These are phyloP conservation scores for Cotesia chilonis DNA, from an alignment of 1,140 invertebrate genomes.

Conservation along the genomic window DNA sequence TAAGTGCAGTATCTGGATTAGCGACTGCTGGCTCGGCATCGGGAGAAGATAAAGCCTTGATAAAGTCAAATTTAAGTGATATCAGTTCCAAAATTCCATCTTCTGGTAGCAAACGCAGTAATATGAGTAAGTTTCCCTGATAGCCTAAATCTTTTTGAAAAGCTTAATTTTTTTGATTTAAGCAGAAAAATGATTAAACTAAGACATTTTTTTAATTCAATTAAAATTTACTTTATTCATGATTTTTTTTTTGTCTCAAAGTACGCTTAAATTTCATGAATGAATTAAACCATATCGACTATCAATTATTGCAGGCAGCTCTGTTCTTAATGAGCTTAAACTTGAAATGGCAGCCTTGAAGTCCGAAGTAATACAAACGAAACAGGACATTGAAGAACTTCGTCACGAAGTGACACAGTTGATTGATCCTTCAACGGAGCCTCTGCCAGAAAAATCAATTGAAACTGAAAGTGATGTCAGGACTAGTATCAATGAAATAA, in stretches of 20 bases:
- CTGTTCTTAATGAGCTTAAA: constrained; percentile 39
- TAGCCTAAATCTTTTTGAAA: no score
- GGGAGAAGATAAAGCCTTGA: background rate
- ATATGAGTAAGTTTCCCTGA: no score
- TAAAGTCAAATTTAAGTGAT: no score
- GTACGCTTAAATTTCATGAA: no score
- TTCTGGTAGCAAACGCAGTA: no score
- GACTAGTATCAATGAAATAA: no score
- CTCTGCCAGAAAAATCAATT: background rate
- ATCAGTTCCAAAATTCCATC: no score
- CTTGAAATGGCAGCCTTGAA: constrained; percentile 38
- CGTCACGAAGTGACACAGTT: background rate
- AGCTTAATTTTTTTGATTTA: no score
- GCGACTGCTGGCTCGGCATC: background rate
- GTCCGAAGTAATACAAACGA: constrained; percentile 37
- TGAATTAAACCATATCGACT: background rate
- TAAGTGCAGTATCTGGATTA: background rate
- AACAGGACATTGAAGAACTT: constrained; percentile 11
- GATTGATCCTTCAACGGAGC: background rate
- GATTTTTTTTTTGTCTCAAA: no score
- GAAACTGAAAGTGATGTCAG: background rate
- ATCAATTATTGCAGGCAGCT: constrained; percentile 9
- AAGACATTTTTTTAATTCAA: no score
- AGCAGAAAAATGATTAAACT: no score
- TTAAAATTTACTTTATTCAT: no score